Conservation (phyloP, 2,113 vertebrate species). For the Sclerurus mexicanus region DNA sequence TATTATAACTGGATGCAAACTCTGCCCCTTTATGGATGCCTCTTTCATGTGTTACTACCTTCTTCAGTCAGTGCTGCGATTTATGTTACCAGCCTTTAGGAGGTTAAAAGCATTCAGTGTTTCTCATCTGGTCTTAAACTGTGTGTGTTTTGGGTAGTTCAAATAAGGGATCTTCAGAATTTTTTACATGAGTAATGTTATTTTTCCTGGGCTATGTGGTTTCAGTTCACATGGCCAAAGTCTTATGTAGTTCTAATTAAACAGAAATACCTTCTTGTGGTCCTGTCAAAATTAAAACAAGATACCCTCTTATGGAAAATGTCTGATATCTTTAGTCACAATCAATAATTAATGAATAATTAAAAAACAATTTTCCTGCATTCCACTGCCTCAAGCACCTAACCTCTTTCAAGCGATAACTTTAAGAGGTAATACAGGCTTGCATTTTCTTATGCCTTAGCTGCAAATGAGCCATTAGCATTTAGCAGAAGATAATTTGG, state of each 20-base stretch:
- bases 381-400: neutral
- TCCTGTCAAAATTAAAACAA: neutral
- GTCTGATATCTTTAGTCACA: neutral
- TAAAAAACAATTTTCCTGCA: neutral
- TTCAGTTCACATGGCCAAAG: neutral
- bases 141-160: neutral
- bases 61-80: neutral
- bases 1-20: neutral
- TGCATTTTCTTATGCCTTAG: neutral
- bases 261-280: neutral
- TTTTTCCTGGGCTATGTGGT: neutral
- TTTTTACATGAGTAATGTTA: neutral
- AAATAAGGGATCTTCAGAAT: neutral
- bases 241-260: neutral
- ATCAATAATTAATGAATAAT: neutral
- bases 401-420: neutral
- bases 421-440: neutral
- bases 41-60: neutral
- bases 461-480: neutral
- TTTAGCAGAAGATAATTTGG: neutral
- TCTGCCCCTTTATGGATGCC: neutral
- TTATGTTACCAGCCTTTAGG: neutral
- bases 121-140: neutral
- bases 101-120: neutral
- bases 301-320: neutral